phyloP scores from a whole-genome alignment of 1,140 invertebrate species.

The Liolophura sinensis region DNA sequence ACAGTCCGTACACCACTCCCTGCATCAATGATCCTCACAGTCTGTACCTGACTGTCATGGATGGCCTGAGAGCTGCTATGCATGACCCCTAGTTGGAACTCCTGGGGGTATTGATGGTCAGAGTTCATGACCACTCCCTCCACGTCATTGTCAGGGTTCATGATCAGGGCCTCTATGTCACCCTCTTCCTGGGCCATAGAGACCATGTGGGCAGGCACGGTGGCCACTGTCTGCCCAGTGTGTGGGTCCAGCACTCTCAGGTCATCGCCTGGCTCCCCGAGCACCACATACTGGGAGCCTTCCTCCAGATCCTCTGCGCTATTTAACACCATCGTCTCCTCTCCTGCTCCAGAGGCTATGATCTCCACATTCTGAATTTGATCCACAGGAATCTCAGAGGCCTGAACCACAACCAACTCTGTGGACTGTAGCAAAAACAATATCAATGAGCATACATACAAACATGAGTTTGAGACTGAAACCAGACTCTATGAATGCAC shows the following conservation, averaged over 20 bases:
- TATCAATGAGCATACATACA: not conserved
- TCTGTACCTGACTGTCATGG: no score
- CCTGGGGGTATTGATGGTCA: no score
- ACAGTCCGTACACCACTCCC: no score
- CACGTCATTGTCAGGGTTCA: no score
- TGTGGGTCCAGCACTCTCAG: constrained; percentile 31
- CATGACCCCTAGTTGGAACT: no score
- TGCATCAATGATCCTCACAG: no score
- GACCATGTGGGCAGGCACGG: constrained; percentile 16
- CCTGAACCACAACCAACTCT: constrained; percentile 45
- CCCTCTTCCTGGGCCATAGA: constrained; percentile 6
- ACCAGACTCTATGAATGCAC: no score
- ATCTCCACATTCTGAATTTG: constrained; percentile 42
- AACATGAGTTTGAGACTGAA: no score
- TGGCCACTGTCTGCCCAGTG: constrained; percentile 34
- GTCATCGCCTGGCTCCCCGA: constrained; percentile 26
- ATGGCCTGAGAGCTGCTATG: no score
- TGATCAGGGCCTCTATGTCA: not conserved
- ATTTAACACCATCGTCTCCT: constrained; percentile 25
- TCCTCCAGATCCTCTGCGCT: constrained; percentile 26
- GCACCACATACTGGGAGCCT: constrained; percentile 26
- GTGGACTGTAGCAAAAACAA: constrained; percentile 21
- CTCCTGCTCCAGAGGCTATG: constrained; percentile 25
- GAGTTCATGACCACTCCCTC: no score
- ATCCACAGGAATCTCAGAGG: constrained; percentile 4